Evolutionary conservation across 2,113 vertebrate species (phyloP).

Genomic region (Microcebus murinus): DNA sequence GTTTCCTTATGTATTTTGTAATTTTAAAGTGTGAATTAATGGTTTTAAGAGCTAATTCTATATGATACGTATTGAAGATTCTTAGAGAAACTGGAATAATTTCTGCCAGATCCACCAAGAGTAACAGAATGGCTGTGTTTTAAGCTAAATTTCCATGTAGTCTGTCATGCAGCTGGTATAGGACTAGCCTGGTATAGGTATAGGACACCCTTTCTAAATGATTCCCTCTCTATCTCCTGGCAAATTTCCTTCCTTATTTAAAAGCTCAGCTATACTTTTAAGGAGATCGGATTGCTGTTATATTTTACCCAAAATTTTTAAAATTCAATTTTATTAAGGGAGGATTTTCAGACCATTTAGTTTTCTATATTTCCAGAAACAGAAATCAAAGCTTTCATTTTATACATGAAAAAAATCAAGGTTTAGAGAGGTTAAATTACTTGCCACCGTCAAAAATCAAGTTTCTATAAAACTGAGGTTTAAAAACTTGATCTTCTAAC

Average conservation of each 20-base stretch:
- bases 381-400: background rate
- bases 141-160: background rate
- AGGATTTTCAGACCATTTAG: background rate
- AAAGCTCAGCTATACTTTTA: background rate
- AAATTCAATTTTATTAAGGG: constrained; percentile 1
- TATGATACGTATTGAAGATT: background rate
- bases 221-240: background rate
- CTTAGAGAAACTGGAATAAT: background rate
- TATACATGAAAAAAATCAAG: background rate
- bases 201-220: background rate
- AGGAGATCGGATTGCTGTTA: background rate
- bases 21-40: background rate
- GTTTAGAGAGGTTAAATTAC: background rate
- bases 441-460: background rate
- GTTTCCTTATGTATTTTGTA: background rate
- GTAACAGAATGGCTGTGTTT: background rate
- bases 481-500: constrained; percentile 26
- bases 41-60: background rate
- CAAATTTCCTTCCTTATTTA: background rate
- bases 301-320: background rate
- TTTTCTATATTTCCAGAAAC: background rate
- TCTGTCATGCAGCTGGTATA: background rate
- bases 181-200: background rate
- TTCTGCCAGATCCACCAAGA: background rate
- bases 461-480: background rate